Evolutionary conservation across 1,140 invertebrate species (phyloP).

Genomic region (Papilio polyxenes): DNA sequence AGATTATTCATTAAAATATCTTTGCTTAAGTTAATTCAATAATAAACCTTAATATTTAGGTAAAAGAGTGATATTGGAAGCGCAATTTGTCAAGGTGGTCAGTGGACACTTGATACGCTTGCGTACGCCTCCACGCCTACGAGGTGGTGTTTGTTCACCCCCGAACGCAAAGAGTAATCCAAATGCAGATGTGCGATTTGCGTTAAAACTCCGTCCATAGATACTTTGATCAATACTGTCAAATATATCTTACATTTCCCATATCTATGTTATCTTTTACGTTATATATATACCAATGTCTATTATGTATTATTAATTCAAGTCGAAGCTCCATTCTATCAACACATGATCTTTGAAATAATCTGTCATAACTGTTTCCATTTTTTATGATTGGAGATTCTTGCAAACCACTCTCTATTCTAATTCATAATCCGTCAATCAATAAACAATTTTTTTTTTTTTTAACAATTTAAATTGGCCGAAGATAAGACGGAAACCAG

Average conservation of each 20-base stretch:
- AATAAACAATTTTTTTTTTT: too few species aligned
- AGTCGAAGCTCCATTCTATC: too few species aligned
- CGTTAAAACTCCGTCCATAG: background rate
- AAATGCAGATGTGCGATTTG: constrained; percentile 28
- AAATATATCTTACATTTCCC: background rate
- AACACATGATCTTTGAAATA: too few species aligned
- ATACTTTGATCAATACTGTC: background rate
- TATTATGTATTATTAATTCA: too few species aligned
- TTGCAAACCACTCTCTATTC: too few species aligned
- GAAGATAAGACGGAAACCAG: too few species aligned
- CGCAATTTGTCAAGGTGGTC: constrained; percentile 42
- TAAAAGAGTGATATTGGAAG: constrained; percentile 32
- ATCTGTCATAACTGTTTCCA: too few species aligned
- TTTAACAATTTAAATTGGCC: too few species aligned
- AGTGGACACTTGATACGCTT: constrained; percentile 56
- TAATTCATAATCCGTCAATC: too few species aligned
- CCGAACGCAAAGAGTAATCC: constrained; percentile 51
- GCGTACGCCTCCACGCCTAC: constrained; percentile 59
- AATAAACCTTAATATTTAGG: constrained; percentile 44
- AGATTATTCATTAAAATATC: constrained; percentile 53
- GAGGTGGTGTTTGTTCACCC: constrained; percentile 66
- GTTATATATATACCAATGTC: too few species aligned
- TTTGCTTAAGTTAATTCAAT: constrained; percentile 32
- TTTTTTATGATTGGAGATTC: too few species aligned
- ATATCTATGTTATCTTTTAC: too few species aligned